phyloP scores from a whole-genome alignment of 1,140 invertebrate species.

The Phthorimaea operculella region DNA sequence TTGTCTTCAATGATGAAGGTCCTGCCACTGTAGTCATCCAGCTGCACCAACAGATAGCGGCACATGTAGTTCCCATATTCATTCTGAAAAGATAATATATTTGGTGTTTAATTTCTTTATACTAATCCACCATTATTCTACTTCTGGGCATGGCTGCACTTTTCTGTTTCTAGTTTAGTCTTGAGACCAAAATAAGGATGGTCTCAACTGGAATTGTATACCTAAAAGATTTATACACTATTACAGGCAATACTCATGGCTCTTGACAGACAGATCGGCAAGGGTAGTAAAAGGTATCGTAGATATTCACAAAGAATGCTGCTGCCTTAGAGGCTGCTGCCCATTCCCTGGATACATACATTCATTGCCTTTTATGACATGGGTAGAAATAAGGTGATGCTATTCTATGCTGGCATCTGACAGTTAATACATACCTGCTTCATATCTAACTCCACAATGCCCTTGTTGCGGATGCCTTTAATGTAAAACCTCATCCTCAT shows the following conservation, averaged over 20 bases:
- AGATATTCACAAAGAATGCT: too few species aligned
- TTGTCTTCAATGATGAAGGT: conserved; percentile 83
- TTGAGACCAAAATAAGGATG: background rate
- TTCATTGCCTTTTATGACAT: too few species aligned
- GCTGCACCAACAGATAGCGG: conserved; percentile 84
- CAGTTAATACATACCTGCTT: conserved; percentile 77
- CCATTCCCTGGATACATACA: too few species aligned
- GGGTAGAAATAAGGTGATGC: too few species aligned
- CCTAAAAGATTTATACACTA: too few species aligned
- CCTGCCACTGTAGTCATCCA: conserved; percentile 79
- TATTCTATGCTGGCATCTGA: too few species aligned
- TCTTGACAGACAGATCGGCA: too few species aligned
- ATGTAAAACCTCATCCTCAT: conserved; percentile 92
- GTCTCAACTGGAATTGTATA: too few species aligned
- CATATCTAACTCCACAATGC: conserved; percentile 87
- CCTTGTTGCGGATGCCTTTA: conserved; percentile 81
- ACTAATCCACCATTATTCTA: background rate
- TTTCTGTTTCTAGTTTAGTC: background rate
- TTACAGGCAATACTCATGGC: too few species aligned
- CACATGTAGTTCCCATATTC: conserved; percentile 81
- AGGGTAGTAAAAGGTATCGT: too few species aligned
- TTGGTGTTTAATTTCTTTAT: background rate
- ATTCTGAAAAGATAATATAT: conserved; percentile 71
- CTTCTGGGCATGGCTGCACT: background rate
- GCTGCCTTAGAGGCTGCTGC: too few species aligned